Evolutionary conservation across 2,888 invertebrate species (phyloP), one percentile per base, ranked within the genome.

Genomic region (Octodonta nipae): DNA sequence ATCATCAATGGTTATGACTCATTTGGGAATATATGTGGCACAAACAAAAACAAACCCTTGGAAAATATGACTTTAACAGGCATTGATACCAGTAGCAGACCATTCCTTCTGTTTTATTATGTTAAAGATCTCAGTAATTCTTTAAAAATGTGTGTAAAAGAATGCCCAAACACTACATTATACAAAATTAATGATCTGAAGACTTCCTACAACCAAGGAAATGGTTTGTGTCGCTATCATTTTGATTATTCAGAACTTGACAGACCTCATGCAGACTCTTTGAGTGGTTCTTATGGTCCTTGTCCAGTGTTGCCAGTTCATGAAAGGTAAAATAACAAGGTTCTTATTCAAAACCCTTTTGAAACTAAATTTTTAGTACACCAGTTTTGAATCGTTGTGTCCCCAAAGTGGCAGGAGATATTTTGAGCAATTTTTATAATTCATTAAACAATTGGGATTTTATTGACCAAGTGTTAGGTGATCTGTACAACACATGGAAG

Each of bases 1-100:
- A 71, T 91, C 25, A 78, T 88, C 39, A 86, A 88, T 67, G 91
- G 91, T 11, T 88, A 84, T 60, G 91, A 92, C 59, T 88, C 87
- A 34, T 92, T 87, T 66, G 91, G 91, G 5, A 92, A 93, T 57
- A 88, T 88, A 16, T 95, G 93, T 60, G 92, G 92, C 10, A 77
- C 82, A 13, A 75, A 75, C 49, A 66, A 65, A 43, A 92, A 91
- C 60, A 77, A 76, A 45, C 75, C 73, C 43, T 73, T 84, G 38
- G 74, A 75, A 5, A 73, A 77, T 43, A 70, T 80, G 51, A 74
- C 79, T 3, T 58, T 82, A 28, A 83, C 89, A 13, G 92, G 91
- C 7, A 69, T 78, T 48, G 81, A 83, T 54, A 86, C 85, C 24
- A 67, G 72, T 14, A 75, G 84, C 43, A 82, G 79, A 52, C 80